These are phyloP conservation scores for Cisticola juncidis DNA, from an alignment of 2,113 vertebrate genomes.

Conservation along the genomic window DNA sequence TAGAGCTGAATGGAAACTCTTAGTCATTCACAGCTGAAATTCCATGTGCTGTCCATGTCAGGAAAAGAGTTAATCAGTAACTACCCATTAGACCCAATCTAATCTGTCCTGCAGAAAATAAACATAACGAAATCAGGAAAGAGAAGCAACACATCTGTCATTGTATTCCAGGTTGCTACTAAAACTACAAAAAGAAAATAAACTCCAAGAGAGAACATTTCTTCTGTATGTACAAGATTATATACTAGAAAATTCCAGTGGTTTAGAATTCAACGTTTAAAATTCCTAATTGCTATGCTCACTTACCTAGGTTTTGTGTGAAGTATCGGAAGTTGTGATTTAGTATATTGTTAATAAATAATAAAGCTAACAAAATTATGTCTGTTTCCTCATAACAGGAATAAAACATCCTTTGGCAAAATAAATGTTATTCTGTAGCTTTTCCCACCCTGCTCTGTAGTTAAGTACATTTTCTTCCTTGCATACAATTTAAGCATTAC, in stretches of 20 bases:
- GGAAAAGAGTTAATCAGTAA: slow-evolving; percentile 29
- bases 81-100: background rate
- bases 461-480: background rate
- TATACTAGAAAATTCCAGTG: background rate
- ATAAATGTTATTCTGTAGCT: background rate
- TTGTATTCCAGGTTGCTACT: background rate
- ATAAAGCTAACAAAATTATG: background rate
- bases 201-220: background rate
- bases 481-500: background rate
- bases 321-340: background rate
- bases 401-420: background rate
- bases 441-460: background rate
- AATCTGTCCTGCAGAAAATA: background rate
- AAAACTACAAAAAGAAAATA: background rate
- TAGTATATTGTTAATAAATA: background rate
- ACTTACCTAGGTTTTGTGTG: background rate
- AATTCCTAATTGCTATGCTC: background rate
- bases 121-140: background rate
- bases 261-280: background rate
- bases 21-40: background rate
- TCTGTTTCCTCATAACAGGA: background rate
- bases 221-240: background rate
- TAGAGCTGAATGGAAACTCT: background rate
- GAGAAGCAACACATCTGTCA: background rate
- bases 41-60: background rate